phyloP scores from a whole-genome alignment of 1,140 invertebrate genomes.

The Halotydeus destructor region DNA sequence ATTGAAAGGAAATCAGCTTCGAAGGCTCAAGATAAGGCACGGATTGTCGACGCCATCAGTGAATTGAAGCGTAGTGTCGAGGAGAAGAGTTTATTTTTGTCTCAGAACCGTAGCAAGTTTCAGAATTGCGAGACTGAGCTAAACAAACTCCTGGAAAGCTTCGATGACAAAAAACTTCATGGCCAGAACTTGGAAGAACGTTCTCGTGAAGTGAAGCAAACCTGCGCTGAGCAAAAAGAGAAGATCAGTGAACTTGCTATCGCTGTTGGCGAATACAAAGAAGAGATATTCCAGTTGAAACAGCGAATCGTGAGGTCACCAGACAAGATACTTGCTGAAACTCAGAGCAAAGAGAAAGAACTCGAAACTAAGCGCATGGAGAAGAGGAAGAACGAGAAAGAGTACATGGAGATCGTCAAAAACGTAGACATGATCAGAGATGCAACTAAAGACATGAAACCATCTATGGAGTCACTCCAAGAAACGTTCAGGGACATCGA shows the following conservation, averaged over 20 bases:
- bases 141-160: background rate
- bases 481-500: conserved; percentile 1
- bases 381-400: conserved; percentile 1
- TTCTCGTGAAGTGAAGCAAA: background rate
- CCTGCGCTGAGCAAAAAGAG: background rate
- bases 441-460: background rate
- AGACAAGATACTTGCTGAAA: background rate
- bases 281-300: background rate
- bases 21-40: background rate
- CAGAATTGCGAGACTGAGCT: background rate
- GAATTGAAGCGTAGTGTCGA: background rate
- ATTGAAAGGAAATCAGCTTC: background rate
- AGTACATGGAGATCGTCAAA: background rate
- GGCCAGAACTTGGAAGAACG: background rate
- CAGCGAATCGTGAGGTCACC: background rate
- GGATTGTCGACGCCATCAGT: background rate
- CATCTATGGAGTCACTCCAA: background rate
- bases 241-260: background rate
- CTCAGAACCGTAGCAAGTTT: background rate
- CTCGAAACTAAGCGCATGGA: background rate
- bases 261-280: background rate
- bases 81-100: background rate
- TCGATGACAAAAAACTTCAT: background rate
- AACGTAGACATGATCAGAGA: background rate
- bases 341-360: background rate